A percentile compares a stretch with the other conserved stretches of the same genome.
These are phyloP conservation scores for Rotaria sp. DNA, from an alignment of 2,888 invertebrate genomes.

Conservation along the genomic window DNA sequence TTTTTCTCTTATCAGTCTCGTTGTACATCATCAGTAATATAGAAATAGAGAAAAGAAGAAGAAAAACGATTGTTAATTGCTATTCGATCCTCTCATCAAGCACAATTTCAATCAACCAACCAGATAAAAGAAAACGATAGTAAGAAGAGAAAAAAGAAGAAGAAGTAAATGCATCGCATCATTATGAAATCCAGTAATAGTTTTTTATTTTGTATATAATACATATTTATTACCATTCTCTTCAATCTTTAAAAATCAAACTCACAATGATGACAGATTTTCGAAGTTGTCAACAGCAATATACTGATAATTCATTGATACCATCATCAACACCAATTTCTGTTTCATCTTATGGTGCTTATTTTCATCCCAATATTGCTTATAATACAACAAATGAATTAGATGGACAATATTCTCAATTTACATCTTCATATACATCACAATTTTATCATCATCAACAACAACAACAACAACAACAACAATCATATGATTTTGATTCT, in stretches of 20 bases:
- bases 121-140: not conserved
- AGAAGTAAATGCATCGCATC: not conserved
- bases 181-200: not conserved
- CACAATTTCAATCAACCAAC: not conserved
- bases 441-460: not conserved
- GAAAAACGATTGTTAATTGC: conserved; percentile 17
- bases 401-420: not conserved
- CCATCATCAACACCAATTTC: not conserved
- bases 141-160: not conserved
- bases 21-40: not conserved
- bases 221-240: not conserved
- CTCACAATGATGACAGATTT: conserved; percentile 2
- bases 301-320: not conserved
- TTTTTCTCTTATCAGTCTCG: not conserved
- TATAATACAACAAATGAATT: not conserved
- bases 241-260: not conserved
- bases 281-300: conserved; percentile 3
- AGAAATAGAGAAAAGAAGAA: not conserved
- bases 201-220: not conserved
- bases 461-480: too few relatives aligned
- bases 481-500: too few relatives aligned
- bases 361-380: not conserved
- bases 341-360: not conserved
- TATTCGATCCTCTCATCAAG: conserved; percentile 27
- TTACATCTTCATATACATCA: not conserved